These are phyloP conservation scores for human (Homo sapiens) DNA, from an alignment of 2,113 vertebrate genomes.

Conservation along the genomic window DNA sequence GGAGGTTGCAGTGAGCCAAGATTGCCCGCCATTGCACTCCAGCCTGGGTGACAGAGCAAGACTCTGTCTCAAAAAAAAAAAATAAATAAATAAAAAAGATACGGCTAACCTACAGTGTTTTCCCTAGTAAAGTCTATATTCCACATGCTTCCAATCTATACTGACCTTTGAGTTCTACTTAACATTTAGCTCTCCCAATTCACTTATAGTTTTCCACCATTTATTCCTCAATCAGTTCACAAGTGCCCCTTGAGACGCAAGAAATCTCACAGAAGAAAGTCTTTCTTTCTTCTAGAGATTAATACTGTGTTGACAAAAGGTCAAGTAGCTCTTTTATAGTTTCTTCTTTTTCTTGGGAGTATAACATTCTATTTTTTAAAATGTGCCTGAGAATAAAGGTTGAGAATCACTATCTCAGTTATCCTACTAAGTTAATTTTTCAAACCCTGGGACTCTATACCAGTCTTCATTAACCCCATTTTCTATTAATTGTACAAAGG, in stretches of 20 bases:
- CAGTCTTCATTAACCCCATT: background rate
- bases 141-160: background rate
- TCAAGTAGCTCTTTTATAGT: background rate
- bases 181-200: background rate
- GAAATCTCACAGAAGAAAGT: background rate
- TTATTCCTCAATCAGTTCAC: background rate
- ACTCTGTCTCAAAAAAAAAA: too few relatives aligned
- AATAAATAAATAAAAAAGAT: too few relatives aligned
- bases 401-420: background rate
- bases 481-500: slow-evolving; percentile 3
- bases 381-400: background rate
- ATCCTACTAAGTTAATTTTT: background rate
- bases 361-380: background rate
- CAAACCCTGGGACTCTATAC: background rate
- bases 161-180: background rate
- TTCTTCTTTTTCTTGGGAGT: background rate
- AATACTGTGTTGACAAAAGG: background rate
- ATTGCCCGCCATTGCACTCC: too few relatives aligned
- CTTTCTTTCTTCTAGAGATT: background rate
- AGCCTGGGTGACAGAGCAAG: too few relatives aligned
- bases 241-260: background rate
- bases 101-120: background rate
- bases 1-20: too few relatives aligned
- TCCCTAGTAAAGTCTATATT: background rate
- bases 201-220: background rate